Evolutionary conservation across 2,797 vertebrate species (phyloP), one percentile per base, ranked within the genome.

Genomic region (Dallia pectoralis): DNA sequence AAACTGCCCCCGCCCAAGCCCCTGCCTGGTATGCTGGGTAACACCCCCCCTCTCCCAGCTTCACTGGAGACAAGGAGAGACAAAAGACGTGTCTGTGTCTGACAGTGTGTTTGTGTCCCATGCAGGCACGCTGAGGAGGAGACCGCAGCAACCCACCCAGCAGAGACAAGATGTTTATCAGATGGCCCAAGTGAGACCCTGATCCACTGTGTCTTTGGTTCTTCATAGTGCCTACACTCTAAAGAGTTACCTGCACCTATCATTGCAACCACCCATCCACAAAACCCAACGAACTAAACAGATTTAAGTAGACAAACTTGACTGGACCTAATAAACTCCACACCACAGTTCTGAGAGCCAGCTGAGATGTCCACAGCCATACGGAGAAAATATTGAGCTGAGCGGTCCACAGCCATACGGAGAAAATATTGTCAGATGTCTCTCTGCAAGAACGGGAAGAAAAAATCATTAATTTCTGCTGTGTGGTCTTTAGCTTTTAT

Each of bases 161-260:
- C 95, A 93, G 84, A 88, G 93, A 83, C 86, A 92, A 76, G 95
- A 97, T 79, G 93, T 92, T 86, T 96, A 97, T 73, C 96, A 96
- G 69, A 96, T 98, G 97, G 95, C 93, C 81, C 95, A 95, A 85
- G 91, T 96, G 94, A 94, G 95, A 91, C 95, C 78, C 84, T 98
- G 92, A 95, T 74, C 85, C 82, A 87, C 91, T 90, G 91, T 90
- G 94, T 94, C 96, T 95, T 96, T 95, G 94, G 93, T 95, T 95
- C 93, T 94, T 95, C 92, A 90, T 95, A 93, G 96, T 98, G 97
- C 97, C 96, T 98, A 96, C 93, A 93, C 95, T 97, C 97, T 96
- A 98, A 99, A 98, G 96, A 99, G 93, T 93, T 94, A 94, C 93
- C 92, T 95, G 92, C 87, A 93, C 93, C 86, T 89, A 84, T 92